Percentiles rank a stretch among this genome's conserved stretches.
These are phyloP conservation scores for Limosa lapponica DNA, from an alignment of 2,797 vertebrate species.

Conservation along the genomic window DNA sequence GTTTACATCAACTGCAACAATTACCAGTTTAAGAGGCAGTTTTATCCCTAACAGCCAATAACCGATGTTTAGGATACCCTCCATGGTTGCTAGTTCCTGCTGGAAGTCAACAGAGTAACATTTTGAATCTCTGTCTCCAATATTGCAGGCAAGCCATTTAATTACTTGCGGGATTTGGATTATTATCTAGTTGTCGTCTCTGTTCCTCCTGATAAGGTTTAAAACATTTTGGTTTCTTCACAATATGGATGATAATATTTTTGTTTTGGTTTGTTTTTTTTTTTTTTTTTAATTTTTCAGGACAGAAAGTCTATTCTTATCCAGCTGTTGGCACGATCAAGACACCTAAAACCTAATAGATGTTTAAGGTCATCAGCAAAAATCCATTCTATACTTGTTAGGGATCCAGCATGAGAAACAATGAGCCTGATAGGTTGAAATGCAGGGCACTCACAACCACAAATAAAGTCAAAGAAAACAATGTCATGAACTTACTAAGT, in stretches of 20 bases:
- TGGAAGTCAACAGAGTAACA: background rate
- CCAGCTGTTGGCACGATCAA: background rate
- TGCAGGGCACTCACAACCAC: background rate
- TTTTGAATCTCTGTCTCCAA: background rate
- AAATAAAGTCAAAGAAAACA: background rate
- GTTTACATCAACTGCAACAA: background rate
- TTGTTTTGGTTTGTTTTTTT: too few relatives aligned
- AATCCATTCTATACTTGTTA: background rate
- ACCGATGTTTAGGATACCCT: background rate
- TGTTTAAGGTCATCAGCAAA: background rate
- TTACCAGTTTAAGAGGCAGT: background rate
- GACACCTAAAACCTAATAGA: background rate
- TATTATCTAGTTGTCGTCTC: background rate
- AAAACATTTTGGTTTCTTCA: background rate
- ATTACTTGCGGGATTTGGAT: accelerated
- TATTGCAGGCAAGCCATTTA: background rate
- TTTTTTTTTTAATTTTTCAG: background rate
- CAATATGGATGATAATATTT: background rate
- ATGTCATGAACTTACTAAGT: background rate
- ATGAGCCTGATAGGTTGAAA: background rate
- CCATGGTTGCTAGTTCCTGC: background rate
- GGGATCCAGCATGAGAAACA: background rate
- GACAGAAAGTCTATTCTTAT: background rate
- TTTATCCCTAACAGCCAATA: background rate
- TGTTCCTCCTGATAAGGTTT: background rate